These are phyloP conservation scores for Hypsibius dujardini DNA, from an alignment of 1,140 invertebrate species.

Conservation along the genomic window DNA sequence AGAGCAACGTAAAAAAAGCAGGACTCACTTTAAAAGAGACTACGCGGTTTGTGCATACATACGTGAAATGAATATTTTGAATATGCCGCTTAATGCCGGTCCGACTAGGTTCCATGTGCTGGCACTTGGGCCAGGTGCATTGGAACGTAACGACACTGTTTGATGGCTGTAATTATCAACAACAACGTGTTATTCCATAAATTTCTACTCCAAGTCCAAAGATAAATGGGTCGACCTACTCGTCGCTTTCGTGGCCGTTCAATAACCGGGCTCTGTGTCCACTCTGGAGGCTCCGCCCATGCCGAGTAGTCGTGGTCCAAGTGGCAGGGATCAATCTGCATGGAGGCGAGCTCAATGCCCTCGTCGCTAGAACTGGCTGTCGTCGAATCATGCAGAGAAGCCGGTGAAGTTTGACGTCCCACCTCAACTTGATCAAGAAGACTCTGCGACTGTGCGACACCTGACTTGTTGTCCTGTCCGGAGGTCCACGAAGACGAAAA, in stretches of 20 bases:
- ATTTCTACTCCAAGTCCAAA: not conserved
- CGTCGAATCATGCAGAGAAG: not conserved
- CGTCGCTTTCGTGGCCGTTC: constrained; percentile 5
- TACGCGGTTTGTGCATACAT: not conserved
- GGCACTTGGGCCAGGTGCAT: constrained; percentile 11
- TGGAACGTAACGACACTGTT: constrained; percentile 15
- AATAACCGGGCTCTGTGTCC: not conserved
- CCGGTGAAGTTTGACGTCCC: not conserved
- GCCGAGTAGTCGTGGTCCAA: constrained; percentile 10
- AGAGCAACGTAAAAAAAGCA: not conserved
- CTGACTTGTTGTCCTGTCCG: not conserved
- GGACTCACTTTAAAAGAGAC: not conserved
- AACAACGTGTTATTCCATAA: not conserved
- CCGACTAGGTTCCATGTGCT: not conserved
- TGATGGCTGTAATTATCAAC: not conserved
- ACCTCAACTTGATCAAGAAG: not conserved
- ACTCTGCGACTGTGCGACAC: not conserved
- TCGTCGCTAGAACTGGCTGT: constrained; percentile 7
- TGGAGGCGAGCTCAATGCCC: constrained; percentile 9
- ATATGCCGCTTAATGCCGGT: not conserved
- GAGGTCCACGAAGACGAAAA: not conserved
- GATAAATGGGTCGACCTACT: not conserved
- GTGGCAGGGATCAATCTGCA: not conserved
- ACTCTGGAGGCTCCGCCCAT: not conserved
- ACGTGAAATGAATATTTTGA: constrained; percentile 7